Percentiles rank a stretch among this genome's conserved stretches.
Evolutionary conservation across 64 coral and sea anemone genomes (phyloP).

Genomic region (Dendrophyllia cribrosa): DNA sequence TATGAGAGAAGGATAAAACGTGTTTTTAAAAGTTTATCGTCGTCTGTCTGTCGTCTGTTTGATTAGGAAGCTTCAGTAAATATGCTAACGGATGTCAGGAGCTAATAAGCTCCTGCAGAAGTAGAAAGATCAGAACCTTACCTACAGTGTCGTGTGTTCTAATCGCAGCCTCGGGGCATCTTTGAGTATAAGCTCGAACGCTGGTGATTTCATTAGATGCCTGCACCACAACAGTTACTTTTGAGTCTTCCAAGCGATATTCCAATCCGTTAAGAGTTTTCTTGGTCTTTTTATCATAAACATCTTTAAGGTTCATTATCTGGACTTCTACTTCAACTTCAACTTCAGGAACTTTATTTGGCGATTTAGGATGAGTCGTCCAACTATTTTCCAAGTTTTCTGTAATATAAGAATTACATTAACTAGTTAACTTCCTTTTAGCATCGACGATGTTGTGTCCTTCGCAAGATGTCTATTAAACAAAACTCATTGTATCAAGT

Average conservation of each 20-base stretch:
- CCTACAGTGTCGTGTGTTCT: slow-evolving; percentile 48
- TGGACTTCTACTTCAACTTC: slow-evolving; percentile 37
- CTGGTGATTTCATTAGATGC: slow-evolving; percentile 25
- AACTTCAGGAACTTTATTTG: slow-evolving; percentile 1
- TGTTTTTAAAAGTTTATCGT: too few species aligned
- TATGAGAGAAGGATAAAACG: too few species aligned
- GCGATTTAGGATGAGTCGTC: background rate
- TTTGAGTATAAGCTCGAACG: slow-evolving; percentile 13
- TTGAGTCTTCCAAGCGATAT: slow-evolving; percentile 38
- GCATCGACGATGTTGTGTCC: too few species aligned
- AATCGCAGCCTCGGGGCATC: slow-evolving; percentile 45
- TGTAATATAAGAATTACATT: background rate
- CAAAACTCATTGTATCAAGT: too few species aligned
- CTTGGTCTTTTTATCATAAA: slow-evolving; percentile 53
- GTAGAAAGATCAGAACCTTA: background rate
- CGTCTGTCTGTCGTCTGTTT: too few species aligned
- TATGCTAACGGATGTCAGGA: too few species aligned
- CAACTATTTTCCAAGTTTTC: background rate
- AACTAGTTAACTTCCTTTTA: too few species aligned
- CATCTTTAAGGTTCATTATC: slow-evolving; percentile 47
- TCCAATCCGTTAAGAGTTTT: slow-evolving; percentile 36
- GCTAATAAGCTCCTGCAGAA: background rate
- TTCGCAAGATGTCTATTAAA: too few species aligned
- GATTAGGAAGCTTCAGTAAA: too few species aligned
- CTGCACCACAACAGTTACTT: slow-evolving; percentile 1